Evolutionary conservation across 1,140 invertebrate species (phyloP).

Genomic region (Solenopsis fugax): DNA sequence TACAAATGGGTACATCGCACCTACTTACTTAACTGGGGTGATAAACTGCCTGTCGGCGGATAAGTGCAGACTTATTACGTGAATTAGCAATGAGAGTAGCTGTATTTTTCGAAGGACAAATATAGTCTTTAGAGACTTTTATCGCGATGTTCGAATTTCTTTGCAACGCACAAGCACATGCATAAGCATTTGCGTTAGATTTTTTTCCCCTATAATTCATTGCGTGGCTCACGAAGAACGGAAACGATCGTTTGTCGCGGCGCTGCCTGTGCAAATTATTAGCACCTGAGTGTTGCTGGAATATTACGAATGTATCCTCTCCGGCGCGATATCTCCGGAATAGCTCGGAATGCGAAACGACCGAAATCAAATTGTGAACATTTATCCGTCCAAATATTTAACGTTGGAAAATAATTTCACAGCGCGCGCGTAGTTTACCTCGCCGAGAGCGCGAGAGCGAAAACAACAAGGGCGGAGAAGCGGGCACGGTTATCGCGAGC

Average conservation of each 20-base stretch:
- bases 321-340: not conserved
- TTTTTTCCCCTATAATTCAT: too few species aligned
- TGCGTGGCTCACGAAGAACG: not conserved
- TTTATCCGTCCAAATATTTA: not conserved
- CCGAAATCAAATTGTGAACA: not conserved
- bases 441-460: not conserved
- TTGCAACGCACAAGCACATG: not conserved
- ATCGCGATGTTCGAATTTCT: not conserved
- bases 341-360: not conserved
- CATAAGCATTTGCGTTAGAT: not conserved
- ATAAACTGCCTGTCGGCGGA: not conserved
- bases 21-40: not conserved
- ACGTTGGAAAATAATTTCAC: conserved; percentile 2
- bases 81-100: conserved; percentile 5
- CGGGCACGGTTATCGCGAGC: not conserved
- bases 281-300: not conserved
- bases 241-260: not conserved
- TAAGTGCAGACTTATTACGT: not conserved
- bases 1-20: not conserved
- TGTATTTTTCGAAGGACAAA: conserved; percentile 1
- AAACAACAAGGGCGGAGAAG: not conserved
- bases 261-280: not conserved
- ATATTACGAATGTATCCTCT: not conserved
- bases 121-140: not conserved
- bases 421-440: not conserved